Evolutionary conservation across 2,113 vertebrate genomes (phyloP), one percentile per base, ranked within the genome.

Genomic region (Sarotherodon lohbergeri): DNA sequence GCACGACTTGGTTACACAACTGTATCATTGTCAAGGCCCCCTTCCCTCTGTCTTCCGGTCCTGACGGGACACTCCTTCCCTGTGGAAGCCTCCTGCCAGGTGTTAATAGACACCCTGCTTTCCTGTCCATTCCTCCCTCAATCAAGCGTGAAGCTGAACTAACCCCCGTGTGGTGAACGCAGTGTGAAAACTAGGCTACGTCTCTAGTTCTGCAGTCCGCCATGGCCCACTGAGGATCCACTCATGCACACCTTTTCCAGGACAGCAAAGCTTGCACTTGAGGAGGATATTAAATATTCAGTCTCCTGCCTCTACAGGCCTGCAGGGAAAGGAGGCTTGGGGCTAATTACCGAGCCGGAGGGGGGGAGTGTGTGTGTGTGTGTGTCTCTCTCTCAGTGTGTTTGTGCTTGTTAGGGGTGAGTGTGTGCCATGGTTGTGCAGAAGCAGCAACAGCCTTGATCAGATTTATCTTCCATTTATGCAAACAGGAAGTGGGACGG

Each of bases 231-330:
- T 46, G 81, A 89, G 68, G 80, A 84, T 82, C 43, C 83, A 59
- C 86, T 86, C 59, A 52, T 73, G 66, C 86, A 88, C 86, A 85
- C 91, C 85, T 82, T 91, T 88, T 91, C 80, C 91, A 91, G 90
- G 86, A 92, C 89, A 90, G 85, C 71, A 91, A 50, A 85, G 83
- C 83, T 84, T 80, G 80, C 86, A 83, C 84, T 94, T 90, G 86
- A 88, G 80, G 54, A 93, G 39, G 59, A 81, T 90, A 95, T 95
- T 91, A 95, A 95, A 95, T 95, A 95, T 95, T 95, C 90, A 95
- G 59, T 66, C 79, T 85, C 52, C 87, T 85, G 85, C 90, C 84
- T 92, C 81, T 90, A 50, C 22, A 36, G 54, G 86, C 52, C 79
- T 84, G 59, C 56, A 34, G 76, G 57, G 46, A 83, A 86, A 50